phyloP scores from a whole-genome alignment of 1,140 invertebrate genomes.

The Aphidius ervi region DNA sequence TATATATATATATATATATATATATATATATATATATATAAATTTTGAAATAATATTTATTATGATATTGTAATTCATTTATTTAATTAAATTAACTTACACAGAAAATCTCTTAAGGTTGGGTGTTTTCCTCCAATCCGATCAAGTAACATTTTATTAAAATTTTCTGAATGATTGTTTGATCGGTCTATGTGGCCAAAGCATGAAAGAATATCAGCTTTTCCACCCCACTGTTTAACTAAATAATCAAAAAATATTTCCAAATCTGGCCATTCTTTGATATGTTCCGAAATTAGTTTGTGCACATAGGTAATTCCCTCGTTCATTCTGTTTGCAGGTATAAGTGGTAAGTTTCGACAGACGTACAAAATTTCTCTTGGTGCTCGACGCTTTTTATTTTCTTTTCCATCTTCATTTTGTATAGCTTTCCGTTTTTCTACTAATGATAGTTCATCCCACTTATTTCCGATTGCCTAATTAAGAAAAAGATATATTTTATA shows the following conservation, averaged over 20 bases:
- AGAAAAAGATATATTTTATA: background rate
- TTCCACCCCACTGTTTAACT: background rate
- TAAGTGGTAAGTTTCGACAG: background rate
- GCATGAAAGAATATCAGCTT: background rate
- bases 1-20: too few species aligned
- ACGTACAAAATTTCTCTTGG: background rate
- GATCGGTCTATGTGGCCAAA: background rate
- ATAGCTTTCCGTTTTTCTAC: too few species aligned
- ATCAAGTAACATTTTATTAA: background rate
- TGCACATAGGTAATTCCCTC: background rate
- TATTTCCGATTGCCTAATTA: background rate
- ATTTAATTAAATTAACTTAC: too few species aligned
- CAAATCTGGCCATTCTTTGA: background rate
- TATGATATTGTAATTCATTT: too few species aligned
- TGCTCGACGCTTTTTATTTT: background rate
- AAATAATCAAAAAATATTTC: background rate
- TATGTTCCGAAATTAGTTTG: background rate
- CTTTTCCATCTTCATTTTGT: too few species aligned
- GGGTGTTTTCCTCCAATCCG: background rate
- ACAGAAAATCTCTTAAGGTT: too few species aligned
- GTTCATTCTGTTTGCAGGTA: background rate
- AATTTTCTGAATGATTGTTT: constrained; percentile 1
- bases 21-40: too few species aligned
- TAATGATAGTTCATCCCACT: background rate
- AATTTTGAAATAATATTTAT: too few species aligned